Base-by-base conservation (phyloP, 2,797 vertebrate genomes). In the Geotrypetes seraphini region DNA sequence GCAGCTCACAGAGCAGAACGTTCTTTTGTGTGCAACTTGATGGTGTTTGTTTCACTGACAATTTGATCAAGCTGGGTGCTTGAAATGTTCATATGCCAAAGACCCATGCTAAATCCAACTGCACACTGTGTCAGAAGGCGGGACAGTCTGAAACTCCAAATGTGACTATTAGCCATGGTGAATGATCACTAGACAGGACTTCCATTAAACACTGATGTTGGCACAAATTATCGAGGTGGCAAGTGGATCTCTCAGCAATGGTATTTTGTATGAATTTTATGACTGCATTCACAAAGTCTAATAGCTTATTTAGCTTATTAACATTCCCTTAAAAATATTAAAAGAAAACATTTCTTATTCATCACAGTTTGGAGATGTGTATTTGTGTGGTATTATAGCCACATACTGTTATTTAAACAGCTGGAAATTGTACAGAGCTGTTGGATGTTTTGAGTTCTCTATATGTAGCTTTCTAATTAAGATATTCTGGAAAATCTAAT, bases 121-220 rank as follows among this genome's bases (percentile, higher is more conserved):
- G 59, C 2, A 2, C 20, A 57, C 28, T 11, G 8, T 52, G 41
- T 47, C 47, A 35, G 21, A 52, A 59, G 32, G 41, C 53, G 32
- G n/a, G n/a, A n/a, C 55, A 25, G 59, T 60, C 28, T 49, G 43
- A 60, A 59, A 46, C 6, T 16, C 10, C 11, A 41, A 21, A 53
- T 34, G 31, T 46, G 43, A 34, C 22, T 2, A 0, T 37, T 64
- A 61, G 46, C 28, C 33, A 39, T 36, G 47, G 34, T 3, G 29
- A 11, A 8, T 42, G 57, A 36, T 43, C 27, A 44, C 6, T 8
- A 40, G 33, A 39, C 21, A 39, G 11, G 10, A 4, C 11, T 52
- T 35, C 47, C 50, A 50, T 44, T 50, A 60, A 60, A 46, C 50
- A 67, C 57, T 35, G 63, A 60, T 63, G 56, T 36, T 61, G 57